Percentiles rank a stretch among this genome's conserved stretches.
phyloP scores from a whole-genome alignment of 2,797 vertebrate species.

The Falco biarmicus region DNA sequence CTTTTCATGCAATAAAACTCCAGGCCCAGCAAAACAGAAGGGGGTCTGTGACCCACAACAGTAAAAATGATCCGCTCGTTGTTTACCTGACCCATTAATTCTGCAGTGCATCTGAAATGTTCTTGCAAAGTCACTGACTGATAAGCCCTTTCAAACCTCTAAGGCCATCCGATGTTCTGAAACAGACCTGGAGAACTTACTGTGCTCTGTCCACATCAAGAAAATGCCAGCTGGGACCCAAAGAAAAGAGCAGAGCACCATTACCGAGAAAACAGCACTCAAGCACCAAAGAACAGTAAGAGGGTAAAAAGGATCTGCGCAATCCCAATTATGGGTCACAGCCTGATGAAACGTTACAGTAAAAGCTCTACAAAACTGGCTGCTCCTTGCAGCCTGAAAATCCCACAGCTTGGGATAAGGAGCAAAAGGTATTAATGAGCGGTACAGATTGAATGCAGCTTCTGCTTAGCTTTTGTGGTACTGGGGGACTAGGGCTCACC shows the following conservation, averaged over 20 bases:
- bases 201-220: background rate
- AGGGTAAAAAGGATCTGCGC: background rate
- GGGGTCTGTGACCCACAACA: background rate
- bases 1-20: constrained; percentile 4
- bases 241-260: background rate
- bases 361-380: background rate
- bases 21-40: constrained; percentile 5
- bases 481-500: background rate
- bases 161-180: constrained; percentile 4
- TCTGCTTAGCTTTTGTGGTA: background rate
- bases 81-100: background rate
- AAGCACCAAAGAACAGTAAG: background rate
- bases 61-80: background rate
- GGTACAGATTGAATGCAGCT: background rate
- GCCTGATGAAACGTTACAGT: background rate
- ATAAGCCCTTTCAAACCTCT: background rate
- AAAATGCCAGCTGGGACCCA: background rate
- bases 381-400: background rate
- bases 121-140: background rate
- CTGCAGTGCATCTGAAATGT: background rate
- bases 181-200: background rate
- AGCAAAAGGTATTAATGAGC: background rate
- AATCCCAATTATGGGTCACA: background rate
- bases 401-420: background rate
- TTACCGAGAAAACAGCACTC: background rate